Evolutionary conservation across 2,888 invertebrate species (phyloP).

Genomic region (Tigriopus californicus): DNA sequence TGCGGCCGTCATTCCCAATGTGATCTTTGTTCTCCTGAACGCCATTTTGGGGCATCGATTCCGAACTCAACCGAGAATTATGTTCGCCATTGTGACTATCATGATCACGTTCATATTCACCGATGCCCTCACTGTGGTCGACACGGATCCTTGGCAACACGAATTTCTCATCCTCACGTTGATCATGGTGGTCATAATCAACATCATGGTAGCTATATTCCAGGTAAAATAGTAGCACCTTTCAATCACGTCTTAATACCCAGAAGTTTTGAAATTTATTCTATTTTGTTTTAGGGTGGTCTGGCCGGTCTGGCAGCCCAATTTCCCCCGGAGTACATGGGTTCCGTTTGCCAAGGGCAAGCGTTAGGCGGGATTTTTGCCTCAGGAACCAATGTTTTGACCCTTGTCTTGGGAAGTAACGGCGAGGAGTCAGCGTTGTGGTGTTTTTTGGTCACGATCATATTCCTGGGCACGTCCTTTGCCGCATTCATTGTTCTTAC

Average conservation of each 20-base stretch:
- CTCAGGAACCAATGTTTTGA: slow-evolving; percentile 59
- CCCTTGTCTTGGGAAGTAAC: slow-evolving; percentile 58
- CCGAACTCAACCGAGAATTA: slow-evolving; percentile 34
- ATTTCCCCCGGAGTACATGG: slow-evolving; percentile 71
- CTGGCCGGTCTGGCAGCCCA: slow-evolving; percentile 68
- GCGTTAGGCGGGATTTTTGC: slow-evolving; percentile 79
- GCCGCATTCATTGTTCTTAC: slow-evolving; percentile 48
- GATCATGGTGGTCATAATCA: slow-evolving; percentile 54
- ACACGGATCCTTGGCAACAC: slow-evolving; percentile 43
- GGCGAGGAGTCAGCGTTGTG: slow-evolving; percentile 62
- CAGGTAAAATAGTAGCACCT: neutral
- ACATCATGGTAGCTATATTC: slow-evolving; percentile 27
- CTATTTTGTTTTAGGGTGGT: slow-evolving; percentile 41
- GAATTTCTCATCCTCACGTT: slow-evolving; percentile 62
- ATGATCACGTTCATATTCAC: slow-evolving; percentile 56
- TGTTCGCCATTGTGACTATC: slow-evolving; percentile 51
- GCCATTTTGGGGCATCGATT: slow-evolving; percentile 50
- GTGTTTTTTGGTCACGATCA: slow-evolving; percentile 70
- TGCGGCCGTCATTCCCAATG: slow-evolving; percentile 64
- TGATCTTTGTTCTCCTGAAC: slow-evolving; percentile 62
- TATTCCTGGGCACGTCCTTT: slow-evolving; percentile 48
- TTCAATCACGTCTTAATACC: no score
- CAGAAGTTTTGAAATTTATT: no score
- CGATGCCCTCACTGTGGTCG: slow-evolving; percentile 53
- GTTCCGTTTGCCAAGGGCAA: slow-evolving; percentile 66